A percentile compares a stretch with the other conserved stretches of the same genome.
These are phyloP conservation scores for Melanargia galathea DNA, from an alignment of 2,888 invertebrate species.

Conservation along the genomic window DNA sequence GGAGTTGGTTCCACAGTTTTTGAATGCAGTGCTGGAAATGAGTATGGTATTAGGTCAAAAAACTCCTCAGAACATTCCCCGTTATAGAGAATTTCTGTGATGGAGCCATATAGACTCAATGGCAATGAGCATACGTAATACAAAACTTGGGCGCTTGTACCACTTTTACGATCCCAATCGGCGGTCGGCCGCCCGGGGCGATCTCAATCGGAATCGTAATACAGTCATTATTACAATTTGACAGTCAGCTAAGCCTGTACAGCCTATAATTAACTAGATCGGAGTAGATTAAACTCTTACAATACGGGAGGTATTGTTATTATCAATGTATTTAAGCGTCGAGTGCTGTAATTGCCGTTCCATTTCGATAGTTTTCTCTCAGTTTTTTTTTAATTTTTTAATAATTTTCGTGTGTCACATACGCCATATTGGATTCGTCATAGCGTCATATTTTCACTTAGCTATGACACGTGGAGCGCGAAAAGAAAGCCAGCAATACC, in stretches of 20 bases:
- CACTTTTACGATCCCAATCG: conserved; percentile 53
- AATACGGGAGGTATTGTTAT: conserved; percentile 34
- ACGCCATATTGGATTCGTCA: too few species aligned
- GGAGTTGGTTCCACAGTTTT: too few species aligned
- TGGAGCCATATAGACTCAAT: background rate
- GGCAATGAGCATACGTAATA: conserved; percentile 23
- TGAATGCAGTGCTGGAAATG: too few species aligned
- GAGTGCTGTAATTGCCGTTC: conserved; percentile 43
- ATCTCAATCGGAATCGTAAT: conserved; percentile 50
- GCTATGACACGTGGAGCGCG: too few species aligned
- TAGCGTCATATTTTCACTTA: too few species aligned
- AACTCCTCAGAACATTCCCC: too few species aligned
- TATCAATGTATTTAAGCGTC: conserved; percentile 51
- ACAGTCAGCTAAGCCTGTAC: conserved; percentile 50
- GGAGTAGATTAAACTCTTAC: conserved; percentile 43
- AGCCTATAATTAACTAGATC: conserved; percentile 59
- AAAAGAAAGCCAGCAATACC: too few species aligned
- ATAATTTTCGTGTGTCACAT: too few species aligned
- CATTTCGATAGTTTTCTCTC: too few species aligned
- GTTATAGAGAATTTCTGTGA: too few species aligned
- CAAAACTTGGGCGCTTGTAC: conserved; percentile 48
- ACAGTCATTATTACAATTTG: conserved; percentile 67
- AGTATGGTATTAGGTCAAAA: too few species aligned
- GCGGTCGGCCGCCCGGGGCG: conserved; percentile 38
- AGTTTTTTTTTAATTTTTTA: too few species aligned